These are phyloP conservation scores for Amniataba percoides DNA, from an alignment of 2,797 vertebrate species.

Conservation along the genomic window DNA sequence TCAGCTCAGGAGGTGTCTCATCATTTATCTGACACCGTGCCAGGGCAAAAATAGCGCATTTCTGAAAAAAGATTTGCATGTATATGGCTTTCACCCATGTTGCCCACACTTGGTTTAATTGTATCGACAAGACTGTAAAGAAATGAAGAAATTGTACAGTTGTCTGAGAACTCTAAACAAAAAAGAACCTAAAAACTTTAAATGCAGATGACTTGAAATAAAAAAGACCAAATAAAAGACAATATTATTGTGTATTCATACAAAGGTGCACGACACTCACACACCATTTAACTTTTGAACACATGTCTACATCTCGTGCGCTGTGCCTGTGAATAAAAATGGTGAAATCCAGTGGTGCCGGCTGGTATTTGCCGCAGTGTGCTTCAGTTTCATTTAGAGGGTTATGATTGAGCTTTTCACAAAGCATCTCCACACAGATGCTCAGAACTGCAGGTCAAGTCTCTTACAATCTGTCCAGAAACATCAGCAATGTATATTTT, in stretches of 20 bases:
- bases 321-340: slow-evolving; percentile 21
- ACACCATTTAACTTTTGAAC: slow-evolving; percentile 8
- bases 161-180: not conserved
- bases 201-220: not conserved
- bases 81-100: slow-evolving; percentile 1
- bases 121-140: not conserved
- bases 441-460: not conserved
- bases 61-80: not conserved
- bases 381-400: not conserved
- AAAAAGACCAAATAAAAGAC: not conserved
- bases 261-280: not conserved
- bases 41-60: slow-evolving; percentile 21
- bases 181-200: not conserved
- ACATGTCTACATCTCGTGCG: slow-evolving; percentile 4
- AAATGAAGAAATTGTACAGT: not conserved
- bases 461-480: not conserved
- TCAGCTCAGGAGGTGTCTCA: slow-evolving; percentile 41
- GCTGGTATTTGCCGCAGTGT: slow-evolving; percentile 16
- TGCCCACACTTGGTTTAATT: not conserved
- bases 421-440: slow-evolving; percentile 2
- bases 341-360: slow-evolving; percentile 10
- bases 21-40: slow-evolving; percentile 54
- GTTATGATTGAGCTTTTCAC: slow-evolving; percentile 6
- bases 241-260: not conserved
- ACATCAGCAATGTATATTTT: not conserved